These are phyloP conservation scores for Sinonovacula constricta DNA, from an alignment of 1,140 invertebrate genomes.

Conservation along the genomic window DNA sequence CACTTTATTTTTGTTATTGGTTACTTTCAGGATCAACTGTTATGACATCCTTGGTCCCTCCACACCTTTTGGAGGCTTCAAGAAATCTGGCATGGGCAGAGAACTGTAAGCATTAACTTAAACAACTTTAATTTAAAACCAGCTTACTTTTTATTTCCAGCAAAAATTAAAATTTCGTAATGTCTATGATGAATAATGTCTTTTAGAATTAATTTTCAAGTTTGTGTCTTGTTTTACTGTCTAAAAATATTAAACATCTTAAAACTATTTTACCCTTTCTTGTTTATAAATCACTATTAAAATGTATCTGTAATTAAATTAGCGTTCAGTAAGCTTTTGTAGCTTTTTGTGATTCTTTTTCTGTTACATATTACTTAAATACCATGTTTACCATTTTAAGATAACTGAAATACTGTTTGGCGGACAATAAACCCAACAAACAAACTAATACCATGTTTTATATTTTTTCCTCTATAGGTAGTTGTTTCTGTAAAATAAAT, in stretches of 20 bases:
- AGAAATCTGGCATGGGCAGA: slow-evolving; percentile 91
- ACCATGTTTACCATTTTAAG: no score
- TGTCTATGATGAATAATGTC: neutral
- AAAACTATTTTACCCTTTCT: slow-evolving; percentile 21
- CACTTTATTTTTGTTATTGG: neutral
- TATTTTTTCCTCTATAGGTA: no score
- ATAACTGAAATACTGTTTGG: no score
- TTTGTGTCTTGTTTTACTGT: neutral
- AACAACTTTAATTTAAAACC: neutral
- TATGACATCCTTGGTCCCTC: slow-evolving; percentile 87
- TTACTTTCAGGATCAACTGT: slow-evolving; percentile 86
- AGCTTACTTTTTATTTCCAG: neutral
- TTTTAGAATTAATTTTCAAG: no score
- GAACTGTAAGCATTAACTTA: slow-evolving; percentile 84
- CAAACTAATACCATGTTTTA: no score
- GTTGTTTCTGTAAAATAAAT: no score
- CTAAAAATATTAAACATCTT: neutral
- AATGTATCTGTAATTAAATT: no score
- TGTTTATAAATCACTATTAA: no score
- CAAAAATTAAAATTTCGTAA: neutral
- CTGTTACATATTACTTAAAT: no score
- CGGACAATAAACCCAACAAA: no score
- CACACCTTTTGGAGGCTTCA: slow-evolving; percentile 92
- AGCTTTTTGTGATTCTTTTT: no score
- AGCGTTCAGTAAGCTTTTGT: no score